Evolutionary conservation across 2,888 invertebrate genomes (phyloP).

Genomic region (Apamea epomidion): DNA sequence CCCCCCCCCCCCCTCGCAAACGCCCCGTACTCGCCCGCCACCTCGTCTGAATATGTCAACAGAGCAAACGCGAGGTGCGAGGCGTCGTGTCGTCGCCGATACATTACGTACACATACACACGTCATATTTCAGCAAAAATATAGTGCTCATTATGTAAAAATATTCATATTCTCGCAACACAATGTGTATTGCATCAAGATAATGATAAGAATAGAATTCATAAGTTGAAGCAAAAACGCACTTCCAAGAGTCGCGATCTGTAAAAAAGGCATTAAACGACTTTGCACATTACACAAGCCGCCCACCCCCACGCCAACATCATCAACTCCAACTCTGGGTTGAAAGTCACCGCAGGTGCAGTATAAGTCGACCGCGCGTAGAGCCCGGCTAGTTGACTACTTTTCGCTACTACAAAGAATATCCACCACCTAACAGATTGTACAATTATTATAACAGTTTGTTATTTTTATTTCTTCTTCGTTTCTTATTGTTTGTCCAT

Average conservation of each 20-base stretch:
- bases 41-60: conserved; percentile 29
- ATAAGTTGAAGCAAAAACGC: not conserved
- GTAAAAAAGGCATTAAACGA: no score
- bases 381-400: no score
- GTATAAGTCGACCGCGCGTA: no score
- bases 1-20: not conserved
- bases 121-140: not conserved
- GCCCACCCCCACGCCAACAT: no score
- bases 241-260: no score
- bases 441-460: no score
- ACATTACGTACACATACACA: not conserved
- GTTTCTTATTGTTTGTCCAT: no score
- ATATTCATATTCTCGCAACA: not conserved
- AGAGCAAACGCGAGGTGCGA: not conserved
- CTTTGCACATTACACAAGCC: no score
- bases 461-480: no score
- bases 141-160: conserved; percentile 2
- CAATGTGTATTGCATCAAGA: not conserved
- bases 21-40: not conserved
- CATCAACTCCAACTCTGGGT: not conserved
- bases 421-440: no score
- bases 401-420: no score
- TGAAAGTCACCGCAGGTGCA: not conserved
- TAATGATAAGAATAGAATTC: not conserved
- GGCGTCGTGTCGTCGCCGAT: not conserved